A percentile compares a stretch with the other conserved stretches of the same genome.
phyloP scores from a whole-genome alignment of 2,888 invertebrate genomes.

The Acrocera orbiculus region DNA sequence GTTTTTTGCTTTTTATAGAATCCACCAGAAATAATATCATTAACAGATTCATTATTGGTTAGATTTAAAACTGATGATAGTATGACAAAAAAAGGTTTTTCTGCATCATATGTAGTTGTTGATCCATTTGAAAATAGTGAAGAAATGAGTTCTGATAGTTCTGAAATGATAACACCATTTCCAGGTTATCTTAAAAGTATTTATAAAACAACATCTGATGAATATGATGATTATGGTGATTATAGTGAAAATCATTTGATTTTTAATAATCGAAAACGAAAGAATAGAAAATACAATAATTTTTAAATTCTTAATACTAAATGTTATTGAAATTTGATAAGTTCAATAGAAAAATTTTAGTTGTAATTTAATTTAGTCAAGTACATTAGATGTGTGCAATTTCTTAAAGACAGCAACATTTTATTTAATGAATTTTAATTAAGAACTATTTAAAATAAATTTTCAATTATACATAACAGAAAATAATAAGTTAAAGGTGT shows the following conservation, averaged over 20 bases:
- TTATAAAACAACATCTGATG: slow-evolving; percentile 20
- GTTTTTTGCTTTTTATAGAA: slow-evolving; percentile 40
- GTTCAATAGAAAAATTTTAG: too few relatives aligned
- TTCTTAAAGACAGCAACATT: too few relatives aligned
- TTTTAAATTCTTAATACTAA: too few relatives aligned
- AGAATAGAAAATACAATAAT: too few relatives aligned
- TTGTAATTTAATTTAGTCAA: too few relatives aligned
- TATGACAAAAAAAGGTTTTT: slow-evolving; percentile 81
- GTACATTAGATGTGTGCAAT: too few relatives aligned
- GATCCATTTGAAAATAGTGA: slow-evolving; percentile 41
- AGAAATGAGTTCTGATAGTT: slow-evolving; percentile 25
- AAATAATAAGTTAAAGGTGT: too few relatives aligned
- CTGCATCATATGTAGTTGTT: slow-evolving; percentile 69
- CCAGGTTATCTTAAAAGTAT: slow-evolving; percentile 29
- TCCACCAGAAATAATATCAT: slow-evolving; percentile 75
- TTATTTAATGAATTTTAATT: too few relatives aligned
- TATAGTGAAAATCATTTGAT: slow-evolving; percentile 26
- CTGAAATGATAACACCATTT: slow-evolving; percentile 30
- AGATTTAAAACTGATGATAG: slow-evolving; percentile 84
- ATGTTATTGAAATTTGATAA: too few relatives aligned
- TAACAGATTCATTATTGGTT: slow-evolving; percentile 68
- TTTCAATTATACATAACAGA: too few relatives aligned
- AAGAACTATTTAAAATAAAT: too few relatives aligned
- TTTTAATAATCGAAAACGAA: slow-evolving; percentile 14
- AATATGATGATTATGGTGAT: slow-evolving; percentile 27